Evolutionary conservation across 2,113 vertebrate species (phyloP), one percentile per base, ranked within the genome.

Genomic region (Stomatorhinus ivindoensis): DNA sequence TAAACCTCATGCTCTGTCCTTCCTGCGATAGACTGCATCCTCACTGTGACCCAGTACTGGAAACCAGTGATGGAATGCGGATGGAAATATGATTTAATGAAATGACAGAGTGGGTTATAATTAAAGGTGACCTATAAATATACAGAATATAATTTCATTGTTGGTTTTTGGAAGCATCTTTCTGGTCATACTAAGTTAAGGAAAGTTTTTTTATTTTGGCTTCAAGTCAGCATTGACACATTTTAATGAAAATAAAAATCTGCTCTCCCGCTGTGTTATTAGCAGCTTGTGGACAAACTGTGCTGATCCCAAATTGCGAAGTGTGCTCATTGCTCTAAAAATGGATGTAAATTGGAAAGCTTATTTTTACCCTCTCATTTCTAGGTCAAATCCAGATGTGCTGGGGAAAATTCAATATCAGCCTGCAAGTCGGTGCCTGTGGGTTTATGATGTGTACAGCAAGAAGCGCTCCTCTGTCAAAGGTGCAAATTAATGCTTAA

Each of bases 321-420:
- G 48, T 86, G 7, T 86, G 31, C 85, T 17, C 46, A 31, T 86
- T 50, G 85, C 85, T 86, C 85, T 47, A 86, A 86, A 86, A 86
- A 86, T 53, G 46, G 48, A 86, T 51, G 48, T 48, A 46, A 85
- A 85, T 85, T 85, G 82, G 44, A 47, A 84, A 47, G 82, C 24
- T 86, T 51, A 53, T 50, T 53, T 31, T 53, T 51, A 86, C 48
- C 48, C 48, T 86, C 85, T 35, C n/a, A 51, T 86, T 86, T 51
- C 85, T 86, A 47, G 85, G 85, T 86, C 85, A 86, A 24, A 51
- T 35, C 85, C 46, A 86, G 44, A 86, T 51, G 27, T 24, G 50
- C 46, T 35, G 50, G 27, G 50, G 31, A 87, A 58, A 42, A 58
- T 58, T 58, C 24, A 65, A 44, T 61, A 87, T 87, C 35, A n/a